These are phyloP conservation scores for Babylonia areolata DNA, from an alignment of 1,140 invertebrate species.

Conservation along the genomic window DNA sequence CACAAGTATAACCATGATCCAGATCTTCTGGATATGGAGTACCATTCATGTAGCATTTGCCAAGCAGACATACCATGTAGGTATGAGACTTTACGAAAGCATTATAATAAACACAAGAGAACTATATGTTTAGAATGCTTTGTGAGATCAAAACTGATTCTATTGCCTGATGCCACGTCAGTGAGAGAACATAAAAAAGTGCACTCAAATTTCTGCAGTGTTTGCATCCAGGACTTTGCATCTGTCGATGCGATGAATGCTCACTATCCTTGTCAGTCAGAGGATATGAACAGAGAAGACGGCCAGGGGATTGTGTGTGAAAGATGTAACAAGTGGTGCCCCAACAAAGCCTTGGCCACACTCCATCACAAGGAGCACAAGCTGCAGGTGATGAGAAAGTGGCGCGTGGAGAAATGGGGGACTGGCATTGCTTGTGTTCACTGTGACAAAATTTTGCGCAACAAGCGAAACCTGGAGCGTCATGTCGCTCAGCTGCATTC, in stretches of 20 bases:
- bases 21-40: constrained; percentile 1
- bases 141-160: constrained; percentile 1
- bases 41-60: neutral
- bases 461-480: neutral
- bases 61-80: neutral
- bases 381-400: neutral
- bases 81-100: neutral
- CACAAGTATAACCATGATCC: neutral
- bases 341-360: neutral
- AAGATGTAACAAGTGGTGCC: constrained; percentile 17
- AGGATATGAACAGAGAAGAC: neutral
- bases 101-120: neutral
- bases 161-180: neutral
- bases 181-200: neutral
- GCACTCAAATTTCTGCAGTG: neutral
- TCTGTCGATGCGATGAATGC: neutral
- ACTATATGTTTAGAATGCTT: neutral
- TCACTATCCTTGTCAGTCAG: neutral
- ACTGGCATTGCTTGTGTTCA: neutral
- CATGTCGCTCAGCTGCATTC: constrained; percentile 9
- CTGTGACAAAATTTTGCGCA: constrained; percentile 17
- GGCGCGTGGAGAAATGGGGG: neutral
- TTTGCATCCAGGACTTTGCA: neutral
- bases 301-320: neutral
- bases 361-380: constrained; percentile 18